Evolutionary conservation across 2,888 invertebrate species (phyloP).

Genomic region (Stenchaetothrips biformis): DNA sequence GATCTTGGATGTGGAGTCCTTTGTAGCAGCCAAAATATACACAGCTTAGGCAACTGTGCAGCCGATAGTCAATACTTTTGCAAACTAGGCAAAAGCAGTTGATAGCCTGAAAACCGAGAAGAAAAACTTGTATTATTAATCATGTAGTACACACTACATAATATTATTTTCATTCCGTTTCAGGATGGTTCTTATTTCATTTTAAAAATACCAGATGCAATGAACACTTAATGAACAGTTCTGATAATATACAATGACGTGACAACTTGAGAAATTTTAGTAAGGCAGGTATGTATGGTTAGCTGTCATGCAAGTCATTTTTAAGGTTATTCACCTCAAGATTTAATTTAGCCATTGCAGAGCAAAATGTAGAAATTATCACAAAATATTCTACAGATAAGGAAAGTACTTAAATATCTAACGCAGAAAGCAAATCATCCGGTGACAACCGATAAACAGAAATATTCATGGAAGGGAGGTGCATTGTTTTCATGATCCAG

Average conservation of each 20-base stretch:
- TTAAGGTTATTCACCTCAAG: too few species aligned
- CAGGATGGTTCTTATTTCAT: slow-evolving; percentile 11
- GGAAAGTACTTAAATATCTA: too few species aligned
- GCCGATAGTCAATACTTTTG: slow-evolving; percentile 68
- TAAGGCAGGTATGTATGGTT: too few species aligned
- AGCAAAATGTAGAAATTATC: too few species aligned
- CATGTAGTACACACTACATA: neutral
- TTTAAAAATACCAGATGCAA: slow-evolving; percentile 30
- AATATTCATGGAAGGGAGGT: too few species aligned
- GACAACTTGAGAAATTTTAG: too few species aligned
- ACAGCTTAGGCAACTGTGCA: slow-evolving; percentile 83
- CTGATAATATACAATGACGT: neutral
- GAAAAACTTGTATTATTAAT: neutral
- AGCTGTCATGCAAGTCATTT: too few species aligned
- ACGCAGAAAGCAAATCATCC: too few species aligned
- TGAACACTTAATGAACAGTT: slow-evolving; percentile 30
- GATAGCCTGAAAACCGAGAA: slow-evolving; percentile 55
- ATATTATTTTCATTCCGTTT: neutral
- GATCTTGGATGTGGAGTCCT: slow-evolving; percentile 78
- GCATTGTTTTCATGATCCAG: too few species aligned
- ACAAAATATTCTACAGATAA: too few species aligned
- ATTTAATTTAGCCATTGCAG: too few species aligned
- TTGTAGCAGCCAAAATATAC: slow-evolving; percentile 87
- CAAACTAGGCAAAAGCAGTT: slow-evolving; percentile 79
- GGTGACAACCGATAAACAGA: too few species aligned